These are phyloP conservation scores for Neelides sp. DNA, from an alignment of 1,140 invertebrate genomes.

Conservation along the genomic window DNA sequence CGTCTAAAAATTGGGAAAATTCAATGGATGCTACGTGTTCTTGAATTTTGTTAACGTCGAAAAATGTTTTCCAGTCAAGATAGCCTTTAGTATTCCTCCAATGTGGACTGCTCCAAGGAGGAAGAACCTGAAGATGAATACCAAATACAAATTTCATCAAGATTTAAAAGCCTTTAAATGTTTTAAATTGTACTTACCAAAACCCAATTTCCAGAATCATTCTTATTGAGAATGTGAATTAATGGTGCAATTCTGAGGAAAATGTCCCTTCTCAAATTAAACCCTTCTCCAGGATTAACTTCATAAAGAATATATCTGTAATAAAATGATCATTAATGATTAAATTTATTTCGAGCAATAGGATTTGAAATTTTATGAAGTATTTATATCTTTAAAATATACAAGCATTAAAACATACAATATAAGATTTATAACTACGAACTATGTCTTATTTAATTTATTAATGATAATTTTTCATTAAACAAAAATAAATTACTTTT, in stretches of 20 bases:
- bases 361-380: conserved; percentile 2
- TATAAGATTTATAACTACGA: too few relatives aligned
- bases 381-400: too few relatives aligned
- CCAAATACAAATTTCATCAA: background rate
- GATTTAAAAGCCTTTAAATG: background rate
- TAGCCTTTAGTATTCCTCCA: conserved; percentile 53
- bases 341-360: conserved; percentile 17
- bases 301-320: conserved; percentile 72
- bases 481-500: too few relatives aligned
- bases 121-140: conserved; percentile 48
- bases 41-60: conserved; percentile 66
- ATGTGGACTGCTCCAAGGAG: conserved; percentile 82
- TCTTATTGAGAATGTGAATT: conserved; percentile 48
- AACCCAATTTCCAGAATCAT: conserved; percentile 41
- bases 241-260: conserved; percentile 82
- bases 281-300: conserved; percentile 87
- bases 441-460: too few relatives aligned
- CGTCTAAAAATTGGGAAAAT: conserved; percentile 63
- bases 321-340: conserved; percentile 58
- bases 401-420: too few relatives aligned
- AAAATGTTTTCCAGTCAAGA: conserved; percentile 69
- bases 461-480: too few relatives aligned
- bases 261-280: conserved; percentile 90
- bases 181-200: conserved; percentile 36
- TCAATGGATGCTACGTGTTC: conserved; percentile 76